Base-by-base conservation (phyloP, 2,113 vertebrate species). In the Megalops atlanticus region DNA sequence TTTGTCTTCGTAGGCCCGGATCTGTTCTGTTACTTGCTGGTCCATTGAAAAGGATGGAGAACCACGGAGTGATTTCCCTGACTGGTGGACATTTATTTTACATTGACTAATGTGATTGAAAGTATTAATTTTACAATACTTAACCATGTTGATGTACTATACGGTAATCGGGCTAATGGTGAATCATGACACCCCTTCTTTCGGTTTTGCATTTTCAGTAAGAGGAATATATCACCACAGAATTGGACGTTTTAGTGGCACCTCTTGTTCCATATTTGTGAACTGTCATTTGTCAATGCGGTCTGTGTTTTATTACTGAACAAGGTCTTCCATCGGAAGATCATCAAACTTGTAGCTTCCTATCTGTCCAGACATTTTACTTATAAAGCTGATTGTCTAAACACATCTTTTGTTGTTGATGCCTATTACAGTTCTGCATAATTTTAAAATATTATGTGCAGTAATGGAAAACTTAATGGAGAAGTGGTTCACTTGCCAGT, bases 241-340 rank as follows among this genome's bases (percentile, higher is more conserved):
- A 12, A 49, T 39, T 71, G 40, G 33, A 73, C 43, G 24, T 47
- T 79, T 47, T 31, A 38, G 78, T 71, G 77, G 40, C 58, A 71
- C 27, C 41, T 41, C 18, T 69, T 78, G 54, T 78, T 78, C 58
- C 77, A 68, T 69, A 54, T 52, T 18, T 80, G 77, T 79, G 14
- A 79, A 70, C 78, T 73, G 78, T 73, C 71, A 35, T 64, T 68
- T 79, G 77, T 79, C 27, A 43, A 72, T 79, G 69, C 43, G 27
- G 78, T 79, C 35, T 71, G 69, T 71, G 69, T 71, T 71, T n/a
- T 71, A n/a, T 79, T 45, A 64, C 45, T 70, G 71, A 73, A 38
- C 71, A 27, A 45, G 41, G 38, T 47, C 68, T 27, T 36, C 54
- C 54, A 12, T 18, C 39, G 78, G 69, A 39, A 70, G 43, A 72